These are phyloP conservation scores for Trichechus manatus DNA, from an alignment of 2,113 vertebrate species.

Conservation along the genomic window DNA sequence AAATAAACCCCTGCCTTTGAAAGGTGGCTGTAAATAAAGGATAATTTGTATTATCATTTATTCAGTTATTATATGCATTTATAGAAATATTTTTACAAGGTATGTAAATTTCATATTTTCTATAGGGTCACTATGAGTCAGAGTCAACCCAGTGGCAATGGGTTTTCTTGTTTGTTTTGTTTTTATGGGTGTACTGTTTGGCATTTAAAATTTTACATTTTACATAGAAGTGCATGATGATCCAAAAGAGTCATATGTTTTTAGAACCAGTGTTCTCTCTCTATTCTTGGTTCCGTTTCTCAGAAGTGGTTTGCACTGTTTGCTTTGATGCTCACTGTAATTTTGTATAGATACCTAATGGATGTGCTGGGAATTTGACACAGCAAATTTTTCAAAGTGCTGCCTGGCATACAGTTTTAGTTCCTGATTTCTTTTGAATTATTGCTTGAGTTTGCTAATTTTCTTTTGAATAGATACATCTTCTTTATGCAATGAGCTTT, in stretches of 20 bases:
- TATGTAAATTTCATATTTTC: not conserved
- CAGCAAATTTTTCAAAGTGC: slow-evolving; percentile 37
- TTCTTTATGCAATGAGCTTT: slow-evolving; percentile 52
- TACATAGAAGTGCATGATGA: not conserved
- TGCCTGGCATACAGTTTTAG: not conserved
- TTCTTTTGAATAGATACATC: slow-evolving; percentile 45
- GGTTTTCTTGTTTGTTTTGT: too few relatives aligned
- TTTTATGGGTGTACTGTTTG: not conserved
- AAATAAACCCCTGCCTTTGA: not conserved
- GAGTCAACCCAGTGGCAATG: too few relatives aligned
- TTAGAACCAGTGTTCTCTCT: not conserved
- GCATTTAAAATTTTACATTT: slow-evolving; percentile 5
- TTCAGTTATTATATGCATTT: not conserved
- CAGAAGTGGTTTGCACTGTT: not conserved
- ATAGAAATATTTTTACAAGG: not conserved
- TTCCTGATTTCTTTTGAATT: slow-evolving; percentile 63
- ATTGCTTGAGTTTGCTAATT: slow-evolving; percentile 71
- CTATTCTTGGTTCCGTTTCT: slow-evolving; percentile 49
- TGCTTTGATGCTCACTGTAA: not conserved
- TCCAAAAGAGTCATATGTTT: not conserved
- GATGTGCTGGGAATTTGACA: not conserved
- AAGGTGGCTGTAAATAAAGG: not conserved
- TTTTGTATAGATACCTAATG: not conserved
- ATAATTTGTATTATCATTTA: not conserved
- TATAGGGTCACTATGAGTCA: not conserved